A percentile compares a stretch with the other conserved stretches of the same genome.
Evolutionary conservation across 2,113 vertebrate genomes (phyloP).

Genomic region (Recurvirostra avosetta): DNA sequence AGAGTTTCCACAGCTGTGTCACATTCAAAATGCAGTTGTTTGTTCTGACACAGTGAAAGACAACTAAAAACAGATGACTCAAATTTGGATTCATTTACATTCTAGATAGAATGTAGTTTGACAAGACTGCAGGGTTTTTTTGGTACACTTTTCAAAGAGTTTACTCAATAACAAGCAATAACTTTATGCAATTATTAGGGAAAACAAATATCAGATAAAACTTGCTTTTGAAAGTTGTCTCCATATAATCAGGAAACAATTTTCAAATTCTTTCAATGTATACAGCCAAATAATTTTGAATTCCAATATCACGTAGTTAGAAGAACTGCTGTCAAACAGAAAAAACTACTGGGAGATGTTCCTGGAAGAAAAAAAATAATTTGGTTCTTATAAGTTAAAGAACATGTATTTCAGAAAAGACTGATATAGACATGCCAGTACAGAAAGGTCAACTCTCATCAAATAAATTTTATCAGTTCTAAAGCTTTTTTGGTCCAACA

Average conservation of each 20-base stretch:
- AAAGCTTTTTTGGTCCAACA: background rate
- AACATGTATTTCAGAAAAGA: background rate
- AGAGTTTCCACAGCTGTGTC: background rate
- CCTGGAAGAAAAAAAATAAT: background rate
- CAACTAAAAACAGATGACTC: constrained; percentile 4
- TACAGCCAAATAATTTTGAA: background rate
- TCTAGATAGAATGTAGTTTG: background rate
- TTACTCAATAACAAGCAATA: background rate
- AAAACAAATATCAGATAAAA: background rate
- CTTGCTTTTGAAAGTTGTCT: background rate
- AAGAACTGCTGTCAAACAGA: background rate
- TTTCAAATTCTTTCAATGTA: background rate
- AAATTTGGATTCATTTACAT: constrained; percentile 9
- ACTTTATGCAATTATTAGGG: background rate
- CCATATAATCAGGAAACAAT: background rate
- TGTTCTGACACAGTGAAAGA: background rate
- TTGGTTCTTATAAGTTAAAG: background rate
- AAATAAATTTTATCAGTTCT: background rate
- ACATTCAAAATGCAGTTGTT: background rate
- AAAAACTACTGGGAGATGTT: background rate
- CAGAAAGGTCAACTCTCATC: background rate
- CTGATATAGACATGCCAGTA: background rate
- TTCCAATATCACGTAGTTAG: background rate
- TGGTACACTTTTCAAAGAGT: background rate
- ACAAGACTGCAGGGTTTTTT: background rate